Base-by-base conservation (phyloP, 1,140 invertebrate genomes). In the Megalonaias nervosa region DNA sequence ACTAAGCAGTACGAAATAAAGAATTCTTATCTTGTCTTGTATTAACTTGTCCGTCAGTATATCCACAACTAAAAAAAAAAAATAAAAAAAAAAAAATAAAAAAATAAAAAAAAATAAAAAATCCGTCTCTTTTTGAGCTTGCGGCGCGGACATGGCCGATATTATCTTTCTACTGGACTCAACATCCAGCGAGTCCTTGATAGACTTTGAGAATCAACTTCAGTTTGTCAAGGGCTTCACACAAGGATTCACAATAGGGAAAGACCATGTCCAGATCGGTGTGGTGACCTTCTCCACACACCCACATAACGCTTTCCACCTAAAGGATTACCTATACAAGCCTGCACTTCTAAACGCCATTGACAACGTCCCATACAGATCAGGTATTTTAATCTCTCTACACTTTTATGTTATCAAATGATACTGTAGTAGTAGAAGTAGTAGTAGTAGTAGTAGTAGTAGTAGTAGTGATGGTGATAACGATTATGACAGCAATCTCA, bases 161-260 rank as follows among this genome's bases (percentile, higher is more conserved):
- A 74, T 85, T 21, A 67, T 85, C 16, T 84, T 85, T 71, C 57
- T 84, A 14, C 26, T 85, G 60, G 84, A 85, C 74, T 57, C 67
- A 5, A 84, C 84, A 1, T 77, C 74, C 71, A 82, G 80, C 72
- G 84, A 85, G 56, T 76, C 78, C 31, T 19, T n/a, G 16, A 23
- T 48, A 11, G 74, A 85, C 78, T 85, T 82, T 67, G 19, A 58
- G 55, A 80, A 76, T 19, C 77, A 84, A 62, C 55, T 80, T 19
- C 56, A 81, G 1, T 84, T 84, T 61, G 72, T 84, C 11, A 62
- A 48, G 14, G 64, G 64, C 67, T 75, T 75, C 26, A 70, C 74
- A n/a, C 21, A 70, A 17, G 60, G 60, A 12, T 75, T 69, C 26
- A 56, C 62, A 15, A 75, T 75, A 23, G 74, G 74, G 38, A 48